These are phyloP conservation scores for Brachymystax lenok DNA, from an alignment of 2,797 vertebrate species.

Conservation along the genomic window DNA sequence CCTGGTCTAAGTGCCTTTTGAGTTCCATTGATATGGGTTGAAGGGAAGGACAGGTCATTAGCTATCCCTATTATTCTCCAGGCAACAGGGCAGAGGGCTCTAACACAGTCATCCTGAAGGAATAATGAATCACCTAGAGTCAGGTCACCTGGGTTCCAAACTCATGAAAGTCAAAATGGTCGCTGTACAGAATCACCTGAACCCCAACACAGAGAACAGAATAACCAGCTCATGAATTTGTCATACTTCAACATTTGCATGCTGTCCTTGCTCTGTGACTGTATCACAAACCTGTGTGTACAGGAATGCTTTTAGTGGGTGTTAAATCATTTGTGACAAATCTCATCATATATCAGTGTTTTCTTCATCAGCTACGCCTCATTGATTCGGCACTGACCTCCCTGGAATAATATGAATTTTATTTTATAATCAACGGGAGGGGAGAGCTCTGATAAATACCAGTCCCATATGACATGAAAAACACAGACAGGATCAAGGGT, in stretches of 20 bases:
- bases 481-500: conserved; percentile 25
- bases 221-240: conserved; percentile 24
- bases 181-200: conserved; percentile 17
- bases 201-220: conserved; percentile 5
- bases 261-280: too few species aligned
- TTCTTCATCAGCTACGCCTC: conserved; percentile 2
- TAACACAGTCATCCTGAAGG: conserved; percentile 22
- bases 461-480: conserved; percentile 14
- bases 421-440: conserved; percentile 32
- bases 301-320: not conserved
- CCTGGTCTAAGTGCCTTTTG: too few species aligned
- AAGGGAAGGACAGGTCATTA: not conserved
- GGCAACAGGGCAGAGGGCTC: not conserved
- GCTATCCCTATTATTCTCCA: not conserved
- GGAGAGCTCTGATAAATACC: conserved; percentile 28
- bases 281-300: too few species aligned
- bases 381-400: conserved; percentile 31
- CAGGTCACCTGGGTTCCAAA: conserved; percentile 25
- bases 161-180: conserved; percentile 32
- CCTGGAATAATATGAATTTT: conserved; percentile 26
- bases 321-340: not conserved
- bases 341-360: conserved; percentile 5
- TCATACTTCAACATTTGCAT: not conserved
- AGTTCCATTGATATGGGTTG: not conserved
- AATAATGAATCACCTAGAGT: conserved; percentile 5